A percentile compares a stretch with the other conserved stretches of the same genome.
Evolutionary conservation across 92 coral and sea anemone genomes (phyloP).

Genomic region (Bergia sp.): DNA sequence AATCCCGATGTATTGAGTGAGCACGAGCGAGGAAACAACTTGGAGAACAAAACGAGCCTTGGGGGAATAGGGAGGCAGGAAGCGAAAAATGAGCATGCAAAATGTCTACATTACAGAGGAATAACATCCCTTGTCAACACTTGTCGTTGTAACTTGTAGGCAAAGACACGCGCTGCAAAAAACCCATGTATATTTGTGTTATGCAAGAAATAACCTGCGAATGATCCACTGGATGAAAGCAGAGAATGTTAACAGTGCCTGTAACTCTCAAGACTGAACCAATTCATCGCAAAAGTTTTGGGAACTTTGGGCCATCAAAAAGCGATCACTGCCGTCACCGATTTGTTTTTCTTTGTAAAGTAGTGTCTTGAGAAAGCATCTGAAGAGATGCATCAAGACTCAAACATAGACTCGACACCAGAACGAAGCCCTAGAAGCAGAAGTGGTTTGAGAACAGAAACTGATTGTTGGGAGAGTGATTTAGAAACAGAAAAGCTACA

Average conservation of each 20-base stretch:
- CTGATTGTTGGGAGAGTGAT: neutral
- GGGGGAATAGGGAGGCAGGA: neutral
- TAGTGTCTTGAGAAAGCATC: neutral
- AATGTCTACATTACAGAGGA: neutral
- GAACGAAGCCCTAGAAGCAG: slow-evolving; percentile 2
- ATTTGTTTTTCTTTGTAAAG: neutral
- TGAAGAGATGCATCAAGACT: slow-evolving; percentile 6
- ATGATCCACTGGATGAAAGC: neutral
- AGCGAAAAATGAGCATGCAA: neutral
- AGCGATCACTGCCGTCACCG: neutral
- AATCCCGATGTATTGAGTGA: neutral
- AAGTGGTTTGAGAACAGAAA: neutral
- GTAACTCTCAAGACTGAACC: slow-evolving; percentile 7
- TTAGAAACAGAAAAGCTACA: neutral
- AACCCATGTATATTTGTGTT: neutral
- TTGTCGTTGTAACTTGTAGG: neutral
- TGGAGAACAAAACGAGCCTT: neutral
- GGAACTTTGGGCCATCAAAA: neutral
- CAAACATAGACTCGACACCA: neutral
- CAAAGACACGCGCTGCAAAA: neutral
- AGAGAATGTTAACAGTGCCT: neutral
- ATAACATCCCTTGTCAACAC: neutral
- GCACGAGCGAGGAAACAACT: neutral
- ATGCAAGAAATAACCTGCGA: neutral
- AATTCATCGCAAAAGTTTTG: neutral